These are phyloP conservation scores for Axis porcinus DNA, from an alignment of 2,113 vertebrate genomes.

Conservation along the genomic window DNA sequence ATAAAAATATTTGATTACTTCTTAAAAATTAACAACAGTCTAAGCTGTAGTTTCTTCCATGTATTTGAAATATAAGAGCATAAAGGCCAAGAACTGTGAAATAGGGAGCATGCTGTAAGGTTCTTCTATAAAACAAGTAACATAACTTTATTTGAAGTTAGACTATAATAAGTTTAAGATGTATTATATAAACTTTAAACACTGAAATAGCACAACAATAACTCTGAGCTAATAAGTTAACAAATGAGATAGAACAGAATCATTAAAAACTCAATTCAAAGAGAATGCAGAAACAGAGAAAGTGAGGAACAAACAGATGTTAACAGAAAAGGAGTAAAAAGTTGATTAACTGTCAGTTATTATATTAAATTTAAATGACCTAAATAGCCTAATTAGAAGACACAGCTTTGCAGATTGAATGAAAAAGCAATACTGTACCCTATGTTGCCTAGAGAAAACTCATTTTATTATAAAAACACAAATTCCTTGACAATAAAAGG, in stretches of 20 bases:
- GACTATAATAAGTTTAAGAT: background rate
- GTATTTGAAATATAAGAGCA: background rate
- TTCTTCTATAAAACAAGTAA: background rate
- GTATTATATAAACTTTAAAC: background rate
- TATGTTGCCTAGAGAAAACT: background rate
- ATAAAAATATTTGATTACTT: background rate
- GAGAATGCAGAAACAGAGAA: background rate
- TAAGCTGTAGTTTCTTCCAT: background rate
- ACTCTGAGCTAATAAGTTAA: background rate
- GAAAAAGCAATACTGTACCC: background rate
- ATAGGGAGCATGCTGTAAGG: background rate
- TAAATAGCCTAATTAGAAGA: background rate
- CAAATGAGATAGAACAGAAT: background rate
- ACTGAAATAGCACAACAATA: background rate
- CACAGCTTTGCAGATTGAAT: background rate
- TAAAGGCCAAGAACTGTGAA: background rate
- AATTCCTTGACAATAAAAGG: background rate
- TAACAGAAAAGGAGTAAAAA: background rate
- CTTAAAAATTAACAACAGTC: background rate
- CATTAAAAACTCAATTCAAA: background rate
- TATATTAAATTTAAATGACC: background rate
- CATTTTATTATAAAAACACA: background rate
- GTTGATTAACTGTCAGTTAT: background rate
- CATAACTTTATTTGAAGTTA: background rate
- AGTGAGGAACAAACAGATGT: background rate